These are phyloP conservation scores for Acanthiza pusilla DNA, from an alignment of 2,797 vertebrate species.

Conservation along the genomic window DNA sequence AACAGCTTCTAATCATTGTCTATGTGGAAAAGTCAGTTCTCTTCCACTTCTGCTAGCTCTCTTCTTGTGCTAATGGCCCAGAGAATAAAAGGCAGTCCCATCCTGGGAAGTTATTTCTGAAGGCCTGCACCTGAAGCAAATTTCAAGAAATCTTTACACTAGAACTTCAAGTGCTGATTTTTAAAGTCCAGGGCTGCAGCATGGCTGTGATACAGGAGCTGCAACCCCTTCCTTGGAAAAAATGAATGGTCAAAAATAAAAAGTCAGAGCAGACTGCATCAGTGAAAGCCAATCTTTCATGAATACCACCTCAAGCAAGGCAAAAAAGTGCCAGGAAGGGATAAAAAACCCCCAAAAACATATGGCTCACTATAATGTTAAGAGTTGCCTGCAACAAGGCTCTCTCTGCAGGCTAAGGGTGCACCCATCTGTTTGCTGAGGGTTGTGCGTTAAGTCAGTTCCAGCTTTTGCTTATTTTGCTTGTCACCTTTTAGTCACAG, in stretches of 20 bases:
- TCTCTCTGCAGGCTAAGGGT: neutral
- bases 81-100: conserved; percentile 57
- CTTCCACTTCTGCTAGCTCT: conserved; percentile 1
- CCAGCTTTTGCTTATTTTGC: conserved; percentile 1
- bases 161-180: neutral
- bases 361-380: neutral
- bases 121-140: conserved; percentile 40
- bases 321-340: conserved; percentile 42
- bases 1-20: conserved; percentile 66
- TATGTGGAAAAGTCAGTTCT: neutral
- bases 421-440: neutral
- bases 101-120: conserved; percentile 27
- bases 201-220: neutral
- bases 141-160: conserved; percentile 1
- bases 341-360: neutral
- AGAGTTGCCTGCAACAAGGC: neutral
- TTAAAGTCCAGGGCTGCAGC: neutral
- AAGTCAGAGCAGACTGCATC: neutral
- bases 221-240: neutral
- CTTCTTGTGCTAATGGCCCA: conserved; percentile 27
- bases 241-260: neutral
- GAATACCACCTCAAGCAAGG: conserved; percentile 27
- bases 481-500: conserved; percentile 12
- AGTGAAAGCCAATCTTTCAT: neutral
- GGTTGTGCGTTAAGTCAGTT: conserved; percentile 16